Evolutionary conservation across 1,140 invertebrate species (phyloP).

Genomic region (Phymastichus coffea): DNA sequence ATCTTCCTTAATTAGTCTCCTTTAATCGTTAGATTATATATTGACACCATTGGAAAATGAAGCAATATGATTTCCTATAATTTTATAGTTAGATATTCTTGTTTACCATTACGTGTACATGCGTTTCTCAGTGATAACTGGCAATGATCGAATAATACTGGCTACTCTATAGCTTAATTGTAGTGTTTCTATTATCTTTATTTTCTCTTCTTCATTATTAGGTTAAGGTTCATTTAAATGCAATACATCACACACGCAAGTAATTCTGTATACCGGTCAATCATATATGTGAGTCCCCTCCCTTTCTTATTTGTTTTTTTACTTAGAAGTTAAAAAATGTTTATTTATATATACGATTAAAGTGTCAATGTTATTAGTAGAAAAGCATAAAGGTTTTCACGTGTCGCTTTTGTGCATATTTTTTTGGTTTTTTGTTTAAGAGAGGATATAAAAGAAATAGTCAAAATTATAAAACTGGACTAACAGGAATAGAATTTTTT

Average conservation of each 20-base stretch:
- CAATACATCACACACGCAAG: conserved; percentile 19
- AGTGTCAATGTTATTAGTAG: conserved; percentile 3
- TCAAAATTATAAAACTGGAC: not conserved
- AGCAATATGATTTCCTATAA: no score
- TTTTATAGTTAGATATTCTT: conserved; percentile 51
- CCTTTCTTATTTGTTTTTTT: conserved; percentile 26
- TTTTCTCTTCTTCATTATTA: no score
- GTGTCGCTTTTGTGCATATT: not conserved
- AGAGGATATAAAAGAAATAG: no score
- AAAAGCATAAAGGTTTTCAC: not conserved
- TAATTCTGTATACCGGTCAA: conserved; percentile 18
- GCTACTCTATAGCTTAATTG: not conserved
- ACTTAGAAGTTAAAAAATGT: conserved; percentile 4
- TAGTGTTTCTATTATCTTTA: conserved; percentile 14
- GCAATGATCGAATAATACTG: not conserved
- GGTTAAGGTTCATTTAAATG: conserved; percentile 9
- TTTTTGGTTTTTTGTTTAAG: not conserved
- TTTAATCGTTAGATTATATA: no score
- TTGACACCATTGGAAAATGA: no score
- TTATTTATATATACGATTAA: conserved; percentile 15
- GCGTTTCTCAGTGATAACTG: not conserved
- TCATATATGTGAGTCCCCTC: conserved; percentile 7
- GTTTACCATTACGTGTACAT: conserved; percentile 43
- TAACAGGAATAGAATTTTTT: not conserved
- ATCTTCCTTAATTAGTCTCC: conserved; percentile 36